Evolutionary conservation across 2,797 vertebrate species (phyloP).

Genomic region (Thaleichthys pacificus): DNA sequence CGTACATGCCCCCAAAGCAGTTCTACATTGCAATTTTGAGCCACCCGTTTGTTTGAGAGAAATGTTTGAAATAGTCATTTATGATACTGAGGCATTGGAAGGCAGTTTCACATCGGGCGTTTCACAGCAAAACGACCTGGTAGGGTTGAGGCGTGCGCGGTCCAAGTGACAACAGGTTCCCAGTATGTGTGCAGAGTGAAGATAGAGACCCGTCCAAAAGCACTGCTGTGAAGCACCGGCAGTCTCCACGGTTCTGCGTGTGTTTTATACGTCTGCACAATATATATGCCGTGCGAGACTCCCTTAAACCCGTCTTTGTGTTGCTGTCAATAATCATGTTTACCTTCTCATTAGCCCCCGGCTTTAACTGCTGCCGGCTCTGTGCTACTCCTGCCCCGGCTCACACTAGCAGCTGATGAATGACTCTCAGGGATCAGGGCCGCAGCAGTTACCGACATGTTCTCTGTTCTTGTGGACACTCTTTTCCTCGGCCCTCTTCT

Average conservation of each 20-base stretch:
- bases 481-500: slow-evolving; percentile 43
- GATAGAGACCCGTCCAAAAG: no score
- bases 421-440: slow-evolving; percentile 68
- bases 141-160: background rate
- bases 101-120: background rate
- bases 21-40: background rate
- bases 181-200: no score
- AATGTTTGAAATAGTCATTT: background rate
- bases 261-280: slow-evolving; percentile 23
- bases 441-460: slow-evolving; percentile 74
- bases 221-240: background rate
- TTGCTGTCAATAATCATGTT: slow-evolving; percentile 81
- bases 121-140: background rate
- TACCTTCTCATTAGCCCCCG: slow-evolving; percentile 75
- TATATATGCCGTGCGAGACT: slow-evolving; percentile 66
- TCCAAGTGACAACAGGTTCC: background rate
- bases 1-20: background rate
- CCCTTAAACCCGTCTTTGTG: slow-evolving; percentile 83
- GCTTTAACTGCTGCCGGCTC: slow-evolving; percentile 77
- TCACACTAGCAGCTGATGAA: slow-evolving; percentile 74
- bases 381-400: slow-evolving; percentile 72
- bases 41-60: background rate
- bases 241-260: background rate
- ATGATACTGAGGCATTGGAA: slow-evolving; percentile 1
- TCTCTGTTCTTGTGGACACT: slow-evolving; percentile 61